These are phyloP conservation scores for Euleptes europaea DNA, from an alignment of 2,113 vertebrate genomes.

Conservation along the genomic window DNA sequence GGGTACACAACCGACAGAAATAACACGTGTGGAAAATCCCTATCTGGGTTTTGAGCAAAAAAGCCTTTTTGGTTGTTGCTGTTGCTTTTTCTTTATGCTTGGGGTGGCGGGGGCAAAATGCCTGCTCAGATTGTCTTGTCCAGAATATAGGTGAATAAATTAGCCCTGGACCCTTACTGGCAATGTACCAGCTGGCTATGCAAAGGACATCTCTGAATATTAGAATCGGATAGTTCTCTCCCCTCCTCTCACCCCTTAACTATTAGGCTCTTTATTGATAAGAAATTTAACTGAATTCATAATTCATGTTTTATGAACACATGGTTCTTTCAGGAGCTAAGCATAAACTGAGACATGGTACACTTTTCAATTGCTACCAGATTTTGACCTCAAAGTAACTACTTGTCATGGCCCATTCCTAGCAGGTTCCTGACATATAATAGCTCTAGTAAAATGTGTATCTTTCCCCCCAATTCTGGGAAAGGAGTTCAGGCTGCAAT, in stretches of 20 bases:
- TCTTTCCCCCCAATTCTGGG: neutral
- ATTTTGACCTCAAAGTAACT: conserved; percentile 3
- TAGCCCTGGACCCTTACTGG: neutral
- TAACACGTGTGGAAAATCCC: no score
- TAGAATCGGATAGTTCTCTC: neutral
- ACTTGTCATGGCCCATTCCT: neutral
- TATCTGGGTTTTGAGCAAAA: neutral
- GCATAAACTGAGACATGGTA: neutral
- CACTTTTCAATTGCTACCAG: neutral
- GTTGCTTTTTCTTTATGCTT: neutral
- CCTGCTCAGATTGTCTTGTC: neutral
- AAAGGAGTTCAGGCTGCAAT: neutral
- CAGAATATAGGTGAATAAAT: neutral
- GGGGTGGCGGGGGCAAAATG: neutral
- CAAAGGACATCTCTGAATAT: neutral
- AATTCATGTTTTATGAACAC: neutral
- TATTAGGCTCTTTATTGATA: neutral
- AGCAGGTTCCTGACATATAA: neutral
- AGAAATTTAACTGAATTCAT: neutral
- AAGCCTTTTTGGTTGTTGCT: neutral
- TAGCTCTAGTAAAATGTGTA: neutral
- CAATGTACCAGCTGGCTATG: neutral
- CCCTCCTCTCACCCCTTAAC: neutral
- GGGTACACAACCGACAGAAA: no score
- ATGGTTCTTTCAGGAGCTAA: neutral